phyloP scores from a whole-genome alignment of 2,888 invertebrate genomes.

The Prosapia bicincta region DNA sequence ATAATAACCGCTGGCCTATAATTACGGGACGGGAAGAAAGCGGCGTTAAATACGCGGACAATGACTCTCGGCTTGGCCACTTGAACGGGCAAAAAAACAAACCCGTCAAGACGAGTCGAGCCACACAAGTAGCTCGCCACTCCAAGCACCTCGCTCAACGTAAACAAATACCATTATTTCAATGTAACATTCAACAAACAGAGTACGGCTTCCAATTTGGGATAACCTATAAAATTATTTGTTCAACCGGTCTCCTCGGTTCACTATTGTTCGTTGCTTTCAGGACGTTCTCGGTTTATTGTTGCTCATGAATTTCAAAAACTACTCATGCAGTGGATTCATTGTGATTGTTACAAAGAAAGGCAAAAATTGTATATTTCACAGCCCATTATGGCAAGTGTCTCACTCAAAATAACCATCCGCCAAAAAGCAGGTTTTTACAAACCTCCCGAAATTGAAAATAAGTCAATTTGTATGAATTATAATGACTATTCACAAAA shows the following conservation, averaged over 20 bases:
- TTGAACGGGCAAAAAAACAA: slow-evolving; percentile 12
- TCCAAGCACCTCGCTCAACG: not conserved
- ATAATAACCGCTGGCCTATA: slow-evolving; percentile 24
- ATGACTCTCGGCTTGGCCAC: slow-evolving; percentile 16
- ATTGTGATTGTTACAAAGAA: too few relatives aligned
- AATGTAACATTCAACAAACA: not conserved
- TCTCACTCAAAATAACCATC: too few relatives aligned
- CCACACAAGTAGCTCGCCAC: not conserved
- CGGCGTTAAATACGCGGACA: slow-evolving; percentile 21
- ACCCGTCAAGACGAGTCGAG: not conserved
- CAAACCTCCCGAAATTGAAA: too few relatives aligned
- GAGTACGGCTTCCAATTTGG: not conserved
- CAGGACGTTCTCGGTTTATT: too few relatives aligned
- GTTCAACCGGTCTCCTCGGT: not conserved
- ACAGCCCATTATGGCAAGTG: too few relatives aligned
- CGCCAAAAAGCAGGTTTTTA: too few relatives aligned
- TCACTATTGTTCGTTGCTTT: too few relatives aligned
- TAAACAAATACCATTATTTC: not conserved
- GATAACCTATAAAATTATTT: not conserved
- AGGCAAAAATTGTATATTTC: too few relatives aligned
- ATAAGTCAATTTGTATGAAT: too few relatives aligned
- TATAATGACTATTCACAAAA: too few relatives aligned
- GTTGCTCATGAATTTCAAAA: too few relatives aligned
- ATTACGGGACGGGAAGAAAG: slow-evolving; percentile 20
- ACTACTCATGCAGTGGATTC: too few relatives aligned